Percentiles rank a stretch among this genome's conserved stretches.
phyloP scores from a whole-genome alignment of 2,888 invertebrate species.

The Agrotis ipsilon region DNA sequence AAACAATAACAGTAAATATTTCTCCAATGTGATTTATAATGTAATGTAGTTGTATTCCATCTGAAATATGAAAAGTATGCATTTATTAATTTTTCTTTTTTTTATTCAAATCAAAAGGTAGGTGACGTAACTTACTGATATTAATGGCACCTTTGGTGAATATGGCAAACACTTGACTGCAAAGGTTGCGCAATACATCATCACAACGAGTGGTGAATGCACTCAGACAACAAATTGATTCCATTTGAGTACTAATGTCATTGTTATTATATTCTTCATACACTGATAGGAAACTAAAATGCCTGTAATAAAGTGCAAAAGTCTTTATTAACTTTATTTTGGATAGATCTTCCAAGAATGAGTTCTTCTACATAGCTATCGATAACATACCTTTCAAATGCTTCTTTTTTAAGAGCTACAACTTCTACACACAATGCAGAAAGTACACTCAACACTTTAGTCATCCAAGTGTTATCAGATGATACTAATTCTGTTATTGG shows the following conservation, averaged over 20 bases:
- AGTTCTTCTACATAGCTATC: neutral
- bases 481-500: conserved; percentile 93
- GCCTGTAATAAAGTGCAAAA: conserved; percentile 74
- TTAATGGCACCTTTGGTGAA: conserved; percentile 89
- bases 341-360: neutral
- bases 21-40: conserved; percentile 92
- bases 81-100: neutral
- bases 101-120: neutral
- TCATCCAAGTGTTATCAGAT: conserved; percentile 95
- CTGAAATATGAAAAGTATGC: conserved; percentile 68
- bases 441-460: conserved; percentile 95
- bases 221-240: conserved; percentile 92
- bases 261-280: conserved; percentile 92
- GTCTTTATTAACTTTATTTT: neutral
- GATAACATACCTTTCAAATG: conserved; percentile 89
- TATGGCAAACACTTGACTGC: conserved; percentile 94
- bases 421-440: conserved; percentile 95
- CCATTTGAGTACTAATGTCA: conserved; percentile 90
- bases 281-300: conserved; percentile 92
- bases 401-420: conserved; percentile 92
- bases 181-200: conserved; percentile 93
- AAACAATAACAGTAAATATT: conserved; percentile 92
- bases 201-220: conserved; percentile 94
- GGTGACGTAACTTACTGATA: conserved; percentile 77
- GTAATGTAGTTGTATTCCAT: conserved; percentile 87